phyloP scores from a whole-genome alignment of 1,140 invertebrate species.

The Arion vulgaris region DNA sequence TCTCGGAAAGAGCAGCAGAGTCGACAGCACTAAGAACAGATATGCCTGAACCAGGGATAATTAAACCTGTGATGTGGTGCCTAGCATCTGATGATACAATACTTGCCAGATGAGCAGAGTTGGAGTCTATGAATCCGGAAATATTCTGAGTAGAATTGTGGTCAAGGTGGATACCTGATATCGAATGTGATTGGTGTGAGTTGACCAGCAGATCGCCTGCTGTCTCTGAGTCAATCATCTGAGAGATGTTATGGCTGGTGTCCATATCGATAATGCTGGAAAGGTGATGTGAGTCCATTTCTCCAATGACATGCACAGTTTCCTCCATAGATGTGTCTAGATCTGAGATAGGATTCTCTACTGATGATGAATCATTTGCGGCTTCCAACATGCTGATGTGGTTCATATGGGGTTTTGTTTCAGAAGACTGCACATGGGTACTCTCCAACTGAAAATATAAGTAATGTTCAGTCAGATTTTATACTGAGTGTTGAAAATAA shows the following conservation, averaged over 20 bases:
- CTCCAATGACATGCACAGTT: constrained; percentile 11
- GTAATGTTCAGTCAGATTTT: too few species aligned
- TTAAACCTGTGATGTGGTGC: constrained; percentile 10
- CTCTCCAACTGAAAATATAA: constrained; percentile 12
- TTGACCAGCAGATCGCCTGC: not conserved
- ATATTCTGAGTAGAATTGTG: constrained; percentile 11
- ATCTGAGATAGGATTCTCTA: not conserved
- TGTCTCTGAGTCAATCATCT: constrained; percentile 18
- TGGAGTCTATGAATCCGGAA: constrained; percentile 20
- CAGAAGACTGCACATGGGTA: not conserved
- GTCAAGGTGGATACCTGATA: constrained; percentile 9
- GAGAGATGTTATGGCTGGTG: not conserved
- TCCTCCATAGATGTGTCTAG: constrained; percentile 20
- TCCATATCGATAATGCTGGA: constrained; percentile 19
- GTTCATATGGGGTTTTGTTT: not conserved
- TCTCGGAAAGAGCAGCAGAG: constrained; percentile 23
- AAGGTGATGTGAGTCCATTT: constrained; percentile 8
- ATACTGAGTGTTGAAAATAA: too few species aligned
- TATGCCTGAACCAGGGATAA: not conserved
- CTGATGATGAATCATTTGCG: not conserved
- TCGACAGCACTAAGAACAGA: constrained; percentile 19
- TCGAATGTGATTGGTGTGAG: not conserved
- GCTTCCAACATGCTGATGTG: not conserved
- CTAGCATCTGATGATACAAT: not conserved
- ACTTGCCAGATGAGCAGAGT: constrained; percentile 10